A percentile compares a stretch with the other conserved stretches of the same genome.
Evolutionary conservation across 2,888 invertebrate species (phyloP).

Genomic region (Sialis fuliginosa): DNA sequence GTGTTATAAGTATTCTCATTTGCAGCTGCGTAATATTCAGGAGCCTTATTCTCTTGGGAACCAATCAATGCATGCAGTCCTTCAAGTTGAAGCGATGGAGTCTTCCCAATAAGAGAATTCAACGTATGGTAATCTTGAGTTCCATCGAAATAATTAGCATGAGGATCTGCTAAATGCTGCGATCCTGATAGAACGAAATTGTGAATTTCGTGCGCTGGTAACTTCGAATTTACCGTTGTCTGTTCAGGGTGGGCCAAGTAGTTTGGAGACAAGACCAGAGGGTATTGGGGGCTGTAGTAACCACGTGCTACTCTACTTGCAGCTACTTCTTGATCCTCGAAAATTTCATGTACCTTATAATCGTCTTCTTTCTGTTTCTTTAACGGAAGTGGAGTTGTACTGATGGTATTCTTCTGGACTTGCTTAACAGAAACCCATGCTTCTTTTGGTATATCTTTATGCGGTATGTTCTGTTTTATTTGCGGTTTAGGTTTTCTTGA

Average conservation of each 20-base stretch:
- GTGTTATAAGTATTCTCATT: constrained; percentile 3
- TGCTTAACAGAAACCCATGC: not conserved
- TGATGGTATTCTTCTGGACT: not conserved
- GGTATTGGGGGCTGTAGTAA: not conserved
- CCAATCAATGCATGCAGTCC: constrained; percentile 28
- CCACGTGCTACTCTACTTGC: not conserved
- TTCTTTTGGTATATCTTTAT: not conserved
- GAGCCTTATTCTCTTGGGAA: constrained; percentile 3
- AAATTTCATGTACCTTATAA: constrained; percentile 3
- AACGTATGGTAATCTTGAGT: constrained; percentile 23
- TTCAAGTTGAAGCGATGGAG: constrained; percentile 29
- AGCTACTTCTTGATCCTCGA: constrained; percentile 5
- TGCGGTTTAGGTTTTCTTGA: constrained; percentile 3
- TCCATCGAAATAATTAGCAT: constrained; percentile 1
- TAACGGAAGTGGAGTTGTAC: not conserved
- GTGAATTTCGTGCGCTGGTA: not conserved
- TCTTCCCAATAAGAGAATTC: constrained; percentile 29
- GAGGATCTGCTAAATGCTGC: not conserved
- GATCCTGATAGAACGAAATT: not conserved
- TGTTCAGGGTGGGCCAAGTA: constrained; percentile 5
- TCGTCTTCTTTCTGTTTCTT: not conserved
- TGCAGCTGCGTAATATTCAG: constrained; percentile 13
- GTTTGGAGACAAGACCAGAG: constrained; percentile 4
- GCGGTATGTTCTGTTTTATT: constrained; percentile 4
- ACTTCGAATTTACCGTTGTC: not conserved